Conservation (phyloP, 2,113 vertebrate species). For the Formicarius rufipectus region DNA sequence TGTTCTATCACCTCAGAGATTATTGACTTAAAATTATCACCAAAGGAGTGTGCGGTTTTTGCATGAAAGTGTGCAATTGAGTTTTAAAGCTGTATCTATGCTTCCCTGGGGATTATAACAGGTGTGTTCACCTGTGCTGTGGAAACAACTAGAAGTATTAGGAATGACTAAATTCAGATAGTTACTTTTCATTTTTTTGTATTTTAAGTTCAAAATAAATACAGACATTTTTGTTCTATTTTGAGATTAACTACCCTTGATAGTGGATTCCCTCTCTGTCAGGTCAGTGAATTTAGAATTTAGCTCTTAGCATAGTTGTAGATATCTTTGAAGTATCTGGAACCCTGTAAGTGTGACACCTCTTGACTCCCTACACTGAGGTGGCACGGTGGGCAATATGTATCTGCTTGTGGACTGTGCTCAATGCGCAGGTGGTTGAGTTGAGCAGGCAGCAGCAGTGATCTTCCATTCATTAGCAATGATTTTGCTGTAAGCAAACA, state of each 20-base stretch:
- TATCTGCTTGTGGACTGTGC: neutral
- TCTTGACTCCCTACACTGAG: neutral
- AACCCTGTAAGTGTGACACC: rapidly evolving
- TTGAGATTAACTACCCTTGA: neutral
- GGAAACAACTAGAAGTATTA: neutral
- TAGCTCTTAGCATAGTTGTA: neutral
- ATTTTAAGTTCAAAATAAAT: neutral
- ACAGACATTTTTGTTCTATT: neutral
- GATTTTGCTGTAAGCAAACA: neutral
- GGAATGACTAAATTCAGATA: neutral
- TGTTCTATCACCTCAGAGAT: neutral
- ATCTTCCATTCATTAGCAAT: neutral
- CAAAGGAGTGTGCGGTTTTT: neutral
- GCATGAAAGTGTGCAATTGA: neutral
- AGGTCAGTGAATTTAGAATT: neutral
- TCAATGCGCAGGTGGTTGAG: neutral
- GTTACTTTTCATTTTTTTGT: neutral
- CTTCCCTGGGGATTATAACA: neutral
- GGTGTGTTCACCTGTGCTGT: neutral
- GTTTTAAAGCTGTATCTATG: neutral
- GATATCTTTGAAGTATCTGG: neutral
- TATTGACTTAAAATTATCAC: neutral
- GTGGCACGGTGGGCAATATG: neutral
- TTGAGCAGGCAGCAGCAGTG: neutral
- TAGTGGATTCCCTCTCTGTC: neutral